Conservation (phyloP, 2,888 invertebrate species). For the Euzophera pinguis region DNA sequence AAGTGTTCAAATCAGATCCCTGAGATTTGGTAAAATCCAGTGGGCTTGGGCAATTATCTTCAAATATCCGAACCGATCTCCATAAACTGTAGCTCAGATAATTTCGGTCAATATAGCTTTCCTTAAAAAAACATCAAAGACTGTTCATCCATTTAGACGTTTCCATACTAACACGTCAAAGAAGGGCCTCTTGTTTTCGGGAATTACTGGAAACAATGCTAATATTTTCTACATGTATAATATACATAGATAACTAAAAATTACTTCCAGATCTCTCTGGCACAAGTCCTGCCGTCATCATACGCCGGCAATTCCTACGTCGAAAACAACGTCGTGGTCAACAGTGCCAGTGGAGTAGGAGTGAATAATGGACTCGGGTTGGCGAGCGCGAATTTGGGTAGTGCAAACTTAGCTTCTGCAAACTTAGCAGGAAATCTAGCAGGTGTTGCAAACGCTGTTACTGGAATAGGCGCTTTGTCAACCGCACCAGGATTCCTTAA, state of each 20-base stretch:
- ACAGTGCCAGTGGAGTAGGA: not conserved
- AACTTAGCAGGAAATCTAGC: not conserved
- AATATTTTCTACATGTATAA: too few relatives aligned
- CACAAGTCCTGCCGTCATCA: conserved; percentile 4
- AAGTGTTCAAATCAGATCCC: too few relatives aligned
- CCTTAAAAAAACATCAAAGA: too few relatives aligned
- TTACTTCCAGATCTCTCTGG: not conserved
- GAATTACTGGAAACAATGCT: too few relatives aligned
- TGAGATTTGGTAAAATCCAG: too few relatives aligned
- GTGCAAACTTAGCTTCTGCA: not conserved
- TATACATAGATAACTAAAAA: not conserved
- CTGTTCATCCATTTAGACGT: too few relatives aligned
- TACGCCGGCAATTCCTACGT: conserved; percentile 13
- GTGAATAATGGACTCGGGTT: not conserved
- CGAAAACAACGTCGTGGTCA: conserved; percentile 7
- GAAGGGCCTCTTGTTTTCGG: too few relatives aligned
- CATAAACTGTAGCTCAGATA: too few relatives aligned
- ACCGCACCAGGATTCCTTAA: not conserved
- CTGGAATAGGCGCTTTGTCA: not conserved
- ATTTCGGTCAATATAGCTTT: too few relatives aligned
- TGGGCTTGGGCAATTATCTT: too few relatives aligned
- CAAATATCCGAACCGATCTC: too few relatives aligned
- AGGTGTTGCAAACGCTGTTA: not conserved
- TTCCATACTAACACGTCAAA: too few relatives aligned
- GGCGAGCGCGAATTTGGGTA: not conserved